Conservation (phyloP, 2,797 vertebrate species). For the Phaenicophaeus curvirostris region DNA sequence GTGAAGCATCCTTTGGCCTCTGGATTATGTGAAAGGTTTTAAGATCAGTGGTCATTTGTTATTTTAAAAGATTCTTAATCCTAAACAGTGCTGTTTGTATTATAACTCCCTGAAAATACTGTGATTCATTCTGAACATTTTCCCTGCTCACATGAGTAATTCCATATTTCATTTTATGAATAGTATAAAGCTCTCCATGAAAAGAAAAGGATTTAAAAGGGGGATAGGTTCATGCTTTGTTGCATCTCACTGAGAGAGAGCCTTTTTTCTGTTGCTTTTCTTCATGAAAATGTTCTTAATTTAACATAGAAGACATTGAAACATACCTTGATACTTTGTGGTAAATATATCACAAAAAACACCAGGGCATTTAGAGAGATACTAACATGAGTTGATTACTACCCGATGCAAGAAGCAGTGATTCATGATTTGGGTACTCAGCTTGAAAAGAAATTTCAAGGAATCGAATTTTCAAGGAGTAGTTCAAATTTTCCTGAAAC, state of each 20-base stretch:
- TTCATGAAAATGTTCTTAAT: neutral
- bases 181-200: neutral
- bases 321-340: neutral
- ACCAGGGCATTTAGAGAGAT: neutral
- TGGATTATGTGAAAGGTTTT: neutral
- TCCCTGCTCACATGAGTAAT: neutral
- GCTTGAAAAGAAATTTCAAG: neutral
- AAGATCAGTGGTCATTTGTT: neutral
- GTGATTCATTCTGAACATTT: neutral
- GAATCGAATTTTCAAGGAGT: neutral
- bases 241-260: neutral
- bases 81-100: neutral
- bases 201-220: neutral
- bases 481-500: neutral
- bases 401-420: neutral
- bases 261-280: neutral
- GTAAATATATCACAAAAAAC: neutral
- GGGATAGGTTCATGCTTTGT: neutral
- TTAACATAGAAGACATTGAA: neutral
- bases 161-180: neutral
- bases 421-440: neutral
- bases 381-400: neutral
- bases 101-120: neutral
- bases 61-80: neutral
- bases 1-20: neutral